Conservation (phyloP, 2,797 vertebrate genomes). For the Pitangus sulphuratus region DNA sequence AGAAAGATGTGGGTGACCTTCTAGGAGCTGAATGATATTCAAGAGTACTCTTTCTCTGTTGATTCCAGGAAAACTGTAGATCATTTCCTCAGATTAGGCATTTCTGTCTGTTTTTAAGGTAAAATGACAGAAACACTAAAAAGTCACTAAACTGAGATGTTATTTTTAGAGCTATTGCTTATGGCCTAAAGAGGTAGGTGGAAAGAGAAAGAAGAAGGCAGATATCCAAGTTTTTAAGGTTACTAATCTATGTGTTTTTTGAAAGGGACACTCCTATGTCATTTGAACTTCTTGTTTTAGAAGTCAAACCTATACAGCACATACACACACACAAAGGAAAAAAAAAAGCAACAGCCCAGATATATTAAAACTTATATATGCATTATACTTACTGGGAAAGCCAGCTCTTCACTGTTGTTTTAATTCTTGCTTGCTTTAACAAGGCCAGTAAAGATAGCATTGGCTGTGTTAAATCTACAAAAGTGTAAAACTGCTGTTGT, state of each 20-base stretch:
- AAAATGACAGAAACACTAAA: slow-evolving; percentile 15
- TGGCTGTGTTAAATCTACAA: not conserved
- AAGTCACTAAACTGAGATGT: not conserved
- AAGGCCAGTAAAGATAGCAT: not conserved
- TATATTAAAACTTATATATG: not conserved
- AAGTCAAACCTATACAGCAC: not conserved
- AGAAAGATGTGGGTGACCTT: not conserved
- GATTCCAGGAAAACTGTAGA: not conserved
- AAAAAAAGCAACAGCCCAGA: not conserved
- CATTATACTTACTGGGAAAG: not conserved
- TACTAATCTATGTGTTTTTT: not conserved
- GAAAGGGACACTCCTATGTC: not conserved
- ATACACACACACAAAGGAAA: too few species aligned
- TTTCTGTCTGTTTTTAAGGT: not conserved
- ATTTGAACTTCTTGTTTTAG: not conserved
- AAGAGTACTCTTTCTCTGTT: not conserved
- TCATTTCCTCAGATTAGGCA: not conserved
- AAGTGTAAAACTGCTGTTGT: not conserved
- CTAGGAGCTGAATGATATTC: not conserved
- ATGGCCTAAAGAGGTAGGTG: not conserved
- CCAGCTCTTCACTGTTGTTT: not conserved
- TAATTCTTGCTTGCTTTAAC: not conserved
- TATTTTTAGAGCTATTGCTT: not conserved
- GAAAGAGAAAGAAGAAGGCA: not conserved
- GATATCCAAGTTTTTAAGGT: not conserved